Evolutionary conservation across 2,888 invertebrate species (phyloP).

Genomic region (Lasioglossum figueresi): DNA sequence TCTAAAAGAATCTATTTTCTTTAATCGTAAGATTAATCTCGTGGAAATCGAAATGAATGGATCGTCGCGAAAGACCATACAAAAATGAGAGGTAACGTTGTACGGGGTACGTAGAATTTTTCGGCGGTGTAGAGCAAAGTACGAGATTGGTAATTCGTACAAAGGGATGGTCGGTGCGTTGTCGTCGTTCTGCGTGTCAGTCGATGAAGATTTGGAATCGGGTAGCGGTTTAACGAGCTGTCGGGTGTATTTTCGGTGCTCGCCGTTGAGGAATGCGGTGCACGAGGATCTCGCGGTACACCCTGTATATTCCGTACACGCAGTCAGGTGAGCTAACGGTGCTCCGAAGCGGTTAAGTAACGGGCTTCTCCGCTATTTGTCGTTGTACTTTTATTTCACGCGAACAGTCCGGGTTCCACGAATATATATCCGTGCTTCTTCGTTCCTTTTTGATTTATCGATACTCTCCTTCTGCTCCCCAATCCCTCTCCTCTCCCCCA

Average conservation of each 20-base stretch:
- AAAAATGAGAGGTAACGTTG: not conserved
- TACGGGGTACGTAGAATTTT: not conserved
- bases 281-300: constrained; percentile 40
- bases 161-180: not conserved
- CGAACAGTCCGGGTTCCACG: constrained; percentile 49
- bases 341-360: constrained; percentile 83
- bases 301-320: constrained; percentile 80
- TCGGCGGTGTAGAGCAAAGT: not conserved
- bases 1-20: not conserved
- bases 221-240: constrained; percentile 20
- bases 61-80: not conserved
- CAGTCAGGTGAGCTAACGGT: constrained; percentile 83
- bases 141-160: not conserved
- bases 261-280: not conserved
- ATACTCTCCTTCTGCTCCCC: not conserved
- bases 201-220: constrained; percentile 13
- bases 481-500: no score
- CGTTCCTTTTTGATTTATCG: constrained; percentile 28
- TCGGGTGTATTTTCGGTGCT: constrained; percentile 11
- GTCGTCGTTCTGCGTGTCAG: not conserved
- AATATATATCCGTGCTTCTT: constrained; percentile 40
- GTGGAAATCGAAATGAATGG: not conserved
- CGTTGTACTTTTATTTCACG: constrained; percentile 75
- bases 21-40: no score
- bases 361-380: constrained; percentile 77